Conservation (phyloP, 1,140 invertebrate genomes). For the Coenobita brevimanus region DNA sequence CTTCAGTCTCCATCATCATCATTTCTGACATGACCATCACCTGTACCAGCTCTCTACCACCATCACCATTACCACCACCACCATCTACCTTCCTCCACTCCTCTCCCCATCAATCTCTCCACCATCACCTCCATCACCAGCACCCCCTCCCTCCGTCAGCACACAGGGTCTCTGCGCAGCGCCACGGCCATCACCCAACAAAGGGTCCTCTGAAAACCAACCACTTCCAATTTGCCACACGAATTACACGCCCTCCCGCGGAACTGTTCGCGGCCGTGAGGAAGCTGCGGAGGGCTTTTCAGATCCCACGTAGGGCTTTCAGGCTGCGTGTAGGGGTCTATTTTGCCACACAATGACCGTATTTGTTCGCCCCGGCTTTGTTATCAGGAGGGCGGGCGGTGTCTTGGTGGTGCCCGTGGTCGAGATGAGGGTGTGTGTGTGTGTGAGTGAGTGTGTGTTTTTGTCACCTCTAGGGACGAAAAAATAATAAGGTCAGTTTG, state of each 20-base stretch:
- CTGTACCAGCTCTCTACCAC: neutral
- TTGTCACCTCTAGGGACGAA: neutral
- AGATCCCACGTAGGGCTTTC: neutral
- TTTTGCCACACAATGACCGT: conserved; percentile 50
- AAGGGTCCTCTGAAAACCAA: conserved; percentile 33
- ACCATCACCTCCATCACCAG: neutral
- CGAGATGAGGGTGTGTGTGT: neutral
- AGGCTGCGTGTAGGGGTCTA: conserved; percentile 39
- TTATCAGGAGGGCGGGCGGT: conserved; percentile 23
- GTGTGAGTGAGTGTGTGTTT: neutral
- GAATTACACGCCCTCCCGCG: conserved; percentile 29
- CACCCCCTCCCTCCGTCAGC: neutral
- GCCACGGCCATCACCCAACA: conserved; percentile 9
- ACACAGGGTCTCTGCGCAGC: neutral
- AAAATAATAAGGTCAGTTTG: conserved; percentile 41
- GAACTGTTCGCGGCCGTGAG: conserved; percentile 13
- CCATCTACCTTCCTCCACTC: neutral
- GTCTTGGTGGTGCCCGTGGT: neutral
- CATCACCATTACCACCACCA: neutral
- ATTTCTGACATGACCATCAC: neutral
- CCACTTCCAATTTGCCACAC: conserved; percentile 46
- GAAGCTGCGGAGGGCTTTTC: neutral
- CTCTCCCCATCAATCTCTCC: neutral
- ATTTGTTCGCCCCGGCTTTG: conserved; percentile 45
- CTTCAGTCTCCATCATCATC: neutral